Percentiles rank a stretch among this genome's conserved stretches.
These are phyloP conservation scores for Sarcophaga carnaria DNA, from an alignment of 2,888 invertebrate species.

Conservation along the genomic window DNA sequence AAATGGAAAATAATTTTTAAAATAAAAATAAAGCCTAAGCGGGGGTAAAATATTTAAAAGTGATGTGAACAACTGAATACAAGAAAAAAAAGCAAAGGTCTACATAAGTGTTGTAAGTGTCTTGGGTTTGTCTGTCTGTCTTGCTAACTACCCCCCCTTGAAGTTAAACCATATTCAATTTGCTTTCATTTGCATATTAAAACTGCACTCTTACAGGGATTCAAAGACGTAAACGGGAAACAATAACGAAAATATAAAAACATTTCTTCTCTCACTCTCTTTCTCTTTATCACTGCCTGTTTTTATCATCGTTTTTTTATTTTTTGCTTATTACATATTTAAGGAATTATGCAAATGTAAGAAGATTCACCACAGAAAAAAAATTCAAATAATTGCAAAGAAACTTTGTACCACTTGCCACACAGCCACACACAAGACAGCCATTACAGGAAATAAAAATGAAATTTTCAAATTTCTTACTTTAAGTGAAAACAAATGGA, in stretches of 20 bases:
- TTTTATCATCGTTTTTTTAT: neutral
- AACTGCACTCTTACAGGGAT: conserved; percentile 56
- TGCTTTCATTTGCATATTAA: conserved; percentile 77
- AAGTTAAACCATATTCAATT: conserved; percentile 74
- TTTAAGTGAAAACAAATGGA: conserved; percentile 62
- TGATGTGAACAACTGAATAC: too few relatives aligned
- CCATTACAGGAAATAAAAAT: conserved; percentile 12
- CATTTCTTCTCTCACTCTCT: neutral
- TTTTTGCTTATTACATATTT: conserved; percentile 66
- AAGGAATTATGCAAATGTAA: conserved; percentile 67
- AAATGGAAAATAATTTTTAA: too few relatives aligned
- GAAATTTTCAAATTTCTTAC: conserved; percentile 38
- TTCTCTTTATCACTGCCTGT: too few relatives aligned
- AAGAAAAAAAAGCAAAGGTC: neutral
- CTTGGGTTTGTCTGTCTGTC: conserved; percentile 7
- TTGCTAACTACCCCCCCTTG: conserved; percentile 36
- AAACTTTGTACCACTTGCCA: conserved; percentile 36
- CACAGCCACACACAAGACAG: conserved; percentile 1
- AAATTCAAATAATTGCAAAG: neutral
- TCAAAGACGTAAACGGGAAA: neutral
- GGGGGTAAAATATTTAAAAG: too few relatives aligned
- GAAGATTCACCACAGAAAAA: conserved; percentile 35
- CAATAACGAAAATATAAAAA: conserved; percentile 45
- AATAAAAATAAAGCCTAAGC: too few relatives aligned
- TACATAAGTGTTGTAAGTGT: neutral